Conservation (phyloP, 1,140 invertebrate genomes). For the Drosophila yakuba region DNA sequence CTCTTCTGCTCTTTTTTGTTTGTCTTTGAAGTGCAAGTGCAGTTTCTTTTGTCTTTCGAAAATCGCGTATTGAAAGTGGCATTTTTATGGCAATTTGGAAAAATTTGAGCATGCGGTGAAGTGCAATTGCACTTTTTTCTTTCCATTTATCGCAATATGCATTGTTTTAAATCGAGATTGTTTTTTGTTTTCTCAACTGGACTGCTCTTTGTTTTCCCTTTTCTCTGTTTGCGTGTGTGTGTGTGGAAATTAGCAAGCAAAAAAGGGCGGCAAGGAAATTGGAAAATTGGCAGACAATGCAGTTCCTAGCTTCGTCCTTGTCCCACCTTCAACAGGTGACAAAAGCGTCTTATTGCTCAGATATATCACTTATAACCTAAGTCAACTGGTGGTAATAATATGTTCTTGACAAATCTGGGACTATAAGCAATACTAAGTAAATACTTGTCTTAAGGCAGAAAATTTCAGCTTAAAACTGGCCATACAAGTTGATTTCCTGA, state of each 20-base stretch:
- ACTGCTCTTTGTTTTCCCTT: constrained; percentile 24
- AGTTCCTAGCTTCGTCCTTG: constrained; percentile 31
- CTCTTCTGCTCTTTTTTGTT: constrained; percentile 8
- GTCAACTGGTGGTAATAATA: too few species aligned
- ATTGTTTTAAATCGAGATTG: constrained; percentile 47
- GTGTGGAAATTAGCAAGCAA: constrained; percentile 44
- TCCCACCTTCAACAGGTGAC: constrained; percentile 18
- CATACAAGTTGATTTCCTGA: not conserved
- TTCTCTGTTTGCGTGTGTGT: constrained; percentile 1
- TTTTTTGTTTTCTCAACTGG: constrained; percentile 13
- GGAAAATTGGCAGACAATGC: constrained; percentile 31
- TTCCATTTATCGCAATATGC: constrained; percentile 62
- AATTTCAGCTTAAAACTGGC: too few species aligned
- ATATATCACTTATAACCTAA: too few species aligned
- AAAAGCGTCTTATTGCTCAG: not conserved
- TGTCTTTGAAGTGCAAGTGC: constrained; percentile 38
- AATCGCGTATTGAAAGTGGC: constrained; percentile 25
- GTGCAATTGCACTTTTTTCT: constrained; percentile 61
- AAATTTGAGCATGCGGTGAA: constrained; percentile 75
- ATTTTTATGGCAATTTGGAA: constrained; percentile 25
- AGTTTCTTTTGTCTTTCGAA: constrained; percentile 21
- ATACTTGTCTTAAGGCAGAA: too few species aligned
- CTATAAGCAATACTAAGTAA: too few species aligned
- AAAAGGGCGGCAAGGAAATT: constrained; percentile 11
- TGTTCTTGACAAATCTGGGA: too few species aligned